phyloP scores from a whole-genome alignment of 1,140 invertebrate species.

The Helicoverpa armigera region DNA sequence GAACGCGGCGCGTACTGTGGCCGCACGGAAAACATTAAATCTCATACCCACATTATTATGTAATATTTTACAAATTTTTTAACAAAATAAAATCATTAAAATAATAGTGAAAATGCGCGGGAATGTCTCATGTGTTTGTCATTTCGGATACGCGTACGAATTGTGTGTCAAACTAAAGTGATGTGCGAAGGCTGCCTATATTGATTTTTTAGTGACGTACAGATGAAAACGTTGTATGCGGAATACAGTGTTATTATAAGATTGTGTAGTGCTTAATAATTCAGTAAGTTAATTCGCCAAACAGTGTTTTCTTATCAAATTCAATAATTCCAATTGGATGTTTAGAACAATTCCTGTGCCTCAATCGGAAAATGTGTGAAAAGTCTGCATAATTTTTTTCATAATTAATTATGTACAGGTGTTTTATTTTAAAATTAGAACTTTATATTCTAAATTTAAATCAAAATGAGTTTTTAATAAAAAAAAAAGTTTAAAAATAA shows the following conservation, averaged over 20 bases:
- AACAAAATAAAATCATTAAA: constrained; percentile 46
- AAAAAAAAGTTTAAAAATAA: constrained; percentile 1
- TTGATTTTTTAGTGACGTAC: constrained; percentile 81
- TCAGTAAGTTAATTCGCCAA: constrained; percentile 64
- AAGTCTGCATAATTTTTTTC: constrained; percentile 38
- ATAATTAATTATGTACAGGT: constrained; percentile 20
- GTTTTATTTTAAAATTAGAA: background rate
- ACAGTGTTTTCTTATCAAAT: background rate
- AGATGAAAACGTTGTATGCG: constrained; percentile 67
- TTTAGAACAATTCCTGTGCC: constrained; percentile 34
- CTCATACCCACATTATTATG: constrained; percentile 71
- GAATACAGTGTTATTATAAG: constrained; percentile 76
- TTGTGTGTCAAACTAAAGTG: constrained; percentile 58
- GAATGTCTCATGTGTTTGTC: constrained; percentile 52
- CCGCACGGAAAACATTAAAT: constrained; percentile 72
- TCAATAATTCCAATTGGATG: background rate
- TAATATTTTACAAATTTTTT: constrained; percentile 68
- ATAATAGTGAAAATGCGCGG: constrained; percentile 34
- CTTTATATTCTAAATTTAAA: background rate
- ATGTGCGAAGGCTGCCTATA: constrained; percentile 68
- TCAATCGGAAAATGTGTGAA: constrained; percentile 23
- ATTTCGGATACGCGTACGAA: constrained; percentile 46
- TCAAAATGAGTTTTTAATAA: background rate
- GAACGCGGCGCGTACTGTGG: constrained; percentile 61
- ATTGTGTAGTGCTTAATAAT: constrained; percentile 70